Conservation (phyloP, 2,888 invertebrate species). For the Clepsis dumicolana region DNA sequence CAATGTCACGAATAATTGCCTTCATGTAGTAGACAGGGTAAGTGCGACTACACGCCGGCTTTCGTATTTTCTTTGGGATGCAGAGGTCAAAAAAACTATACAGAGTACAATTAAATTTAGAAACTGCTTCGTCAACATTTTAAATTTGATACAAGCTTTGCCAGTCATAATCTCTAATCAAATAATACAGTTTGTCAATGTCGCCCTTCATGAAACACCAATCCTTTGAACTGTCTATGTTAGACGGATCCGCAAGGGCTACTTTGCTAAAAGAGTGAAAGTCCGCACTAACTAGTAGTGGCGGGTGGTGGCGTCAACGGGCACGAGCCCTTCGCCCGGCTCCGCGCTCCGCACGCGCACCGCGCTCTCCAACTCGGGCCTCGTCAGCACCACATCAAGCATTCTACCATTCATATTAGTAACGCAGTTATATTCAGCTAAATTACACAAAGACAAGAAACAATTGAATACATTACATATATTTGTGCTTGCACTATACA, state of each 20-base stretch:
- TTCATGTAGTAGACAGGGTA: slow-evolving; percentile 13
- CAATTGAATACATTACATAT: neutral
- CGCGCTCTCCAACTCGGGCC: neutral
- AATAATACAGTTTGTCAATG: neutral
- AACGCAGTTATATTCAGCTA: neutral
- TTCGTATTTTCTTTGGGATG: slow-evolving; percentile 11
- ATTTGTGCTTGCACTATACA: neutral
- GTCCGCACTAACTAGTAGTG: neutral
- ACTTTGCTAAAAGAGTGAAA: neutral
- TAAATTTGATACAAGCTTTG: neutral
- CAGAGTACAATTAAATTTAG: neutral
- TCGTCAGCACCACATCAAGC: slow-evolving; percentile 27
- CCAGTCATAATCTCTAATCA: neutral
- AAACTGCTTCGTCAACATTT: neutral
- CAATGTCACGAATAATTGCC: slow-evolving; percentile 5
- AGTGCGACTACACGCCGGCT: neutral
- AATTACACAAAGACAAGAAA: slow-evolving; percentile 3
- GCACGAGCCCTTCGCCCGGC: slow-evolving; percentile 2
- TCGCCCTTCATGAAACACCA: slow-evolving; percentile 16
- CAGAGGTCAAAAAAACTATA: neutral
- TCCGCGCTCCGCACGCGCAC: slow-evolving; percentile 10
- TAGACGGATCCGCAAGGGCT: neutral
- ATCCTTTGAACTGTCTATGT: slow-evolving; percentile 1
- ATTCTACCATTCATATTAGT: slow-evolving; percentile 25
- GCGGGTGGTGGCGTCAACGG: slow-evolving; percentile 16